Evolutionary conservation across 2,888 invertebrate genomes (phyloP).

Genomic region (Digitonthophagus gazella): DNA sequence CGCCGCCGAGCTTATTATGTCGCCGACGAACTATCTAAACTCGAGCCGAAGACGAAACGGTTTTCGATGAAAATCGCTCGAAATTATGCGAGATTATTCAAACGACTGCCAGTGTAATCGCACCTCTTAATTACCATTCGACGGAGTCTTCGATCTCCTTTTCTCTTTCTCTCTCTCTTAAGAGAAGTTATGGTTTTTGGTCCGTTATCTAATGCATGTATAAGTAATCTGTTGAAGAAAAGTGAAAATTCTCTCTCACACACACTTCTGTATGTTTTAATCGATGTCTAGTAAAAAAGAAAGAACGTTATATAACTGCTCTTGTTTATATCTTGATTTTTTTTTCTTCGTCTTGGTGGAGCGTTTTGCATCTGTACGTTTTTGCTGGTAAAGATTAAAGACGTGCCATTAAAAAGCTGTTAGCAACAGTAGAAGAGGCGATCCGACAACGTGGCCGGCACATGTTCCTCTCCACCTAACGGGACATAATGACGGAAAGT

Average conservation of each 20-base stretch:
- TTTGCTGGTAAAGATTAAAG: neutral
- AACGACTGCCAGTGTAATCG: slow-evolving; percentile 1
- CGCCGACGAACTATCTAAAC: neutral
- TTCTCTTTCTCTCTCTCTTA: neutral
- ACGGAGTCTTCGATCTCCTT: neutral
- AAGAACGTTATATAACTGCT: too few relatives aligned
- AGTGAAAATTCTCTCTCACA: neutral
- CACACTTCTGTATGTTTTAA: neutral
- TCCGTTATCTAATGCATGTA: neutral
- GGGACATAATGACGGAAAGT: slow-evolving; percentile 13
- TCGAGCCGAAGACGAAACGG: neutral
- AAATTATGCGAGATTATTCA: neutral
- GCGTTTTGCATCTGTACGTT: neutral
- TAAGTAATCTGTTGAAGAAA: neutral
- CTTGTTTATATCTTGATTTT: neutral
- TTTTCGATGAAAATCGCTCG: neutral
- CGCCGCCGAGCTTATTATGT: neutral
- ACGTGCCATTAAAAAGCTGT: neutral
- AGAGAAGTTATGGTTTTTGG: neutral
- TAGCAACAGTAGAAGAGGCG: slow-evolving; percentile 5
- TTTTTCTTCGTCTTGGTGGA: neutral
- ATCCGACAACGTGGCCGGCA: slow-evolving; percentile 3
- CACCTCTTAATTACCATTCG: neutral
- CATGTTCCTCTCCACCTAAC: slow-evolving; percentile 5
- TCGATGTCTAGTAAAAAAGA: too few relatives aligned